Evolutionary conservation across 2,113 vertebrate genomes (phyloP), one percentile per base, ranked within the genome.

Genomic region (Corapipo altera): DNA sequence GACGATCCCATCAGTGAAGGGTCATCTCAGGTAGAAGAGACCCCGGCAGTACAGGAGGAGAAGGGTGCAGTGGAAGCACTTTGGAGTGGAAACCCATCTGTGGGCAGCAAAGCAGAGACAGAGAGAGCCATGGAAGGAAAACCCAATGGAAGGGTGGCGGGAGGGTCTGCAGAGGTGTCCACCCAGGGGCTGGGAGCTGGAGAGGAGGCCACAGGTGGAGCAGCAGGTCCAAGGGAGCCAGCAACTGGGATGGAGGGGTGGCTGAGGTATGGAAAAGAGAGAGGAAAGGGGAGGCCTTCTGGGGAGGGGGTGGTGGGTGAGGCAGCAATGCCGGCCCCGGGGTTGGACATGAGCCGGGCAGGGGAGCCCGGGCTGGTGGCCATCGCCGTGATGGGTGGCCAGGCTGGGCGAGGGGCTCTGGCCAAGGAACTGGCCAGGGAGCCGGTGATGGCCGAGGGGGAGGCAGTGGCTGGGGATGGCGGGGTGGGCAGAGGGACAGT

Each of bases 271-370:
- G 74, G 26, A 5, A 1, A 6, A 15, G 49, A 1, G 49, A 15
- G 8, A 4, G 49, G 28, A 15, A 7, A 33, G 52, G 62, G 32
- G 43, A n/a, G 6, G 10, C 0, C 7, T 62, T 20, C 23, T 1
- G 71, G 4, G 3, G 5, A 37, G 23, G 46, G 7, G 13, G 5
- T 0, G 12, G 5, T 1, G 55, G 61, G 2, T 5, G 48, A 2
- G 21, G 26, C 19, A 5, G 33, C 2, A 1, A 13, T 8, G 58
- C 33, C 14, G 0, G 24, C 33, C 7, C 20, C 1, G 3, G n/a
- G 19, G 39, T 55, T 20, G 28, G 5, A 24, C 8, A 24, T 8
- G n/a, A 3, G 15, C 4, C 2, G 8, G 37, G 26, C 46, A 0
- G 8, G 67, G 11, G 76, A 77, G 37, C 43, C 52, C 0, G 17